Conservation (phyloP, 2,113 vertebrate species). For the Azemiops feae region DNA sequence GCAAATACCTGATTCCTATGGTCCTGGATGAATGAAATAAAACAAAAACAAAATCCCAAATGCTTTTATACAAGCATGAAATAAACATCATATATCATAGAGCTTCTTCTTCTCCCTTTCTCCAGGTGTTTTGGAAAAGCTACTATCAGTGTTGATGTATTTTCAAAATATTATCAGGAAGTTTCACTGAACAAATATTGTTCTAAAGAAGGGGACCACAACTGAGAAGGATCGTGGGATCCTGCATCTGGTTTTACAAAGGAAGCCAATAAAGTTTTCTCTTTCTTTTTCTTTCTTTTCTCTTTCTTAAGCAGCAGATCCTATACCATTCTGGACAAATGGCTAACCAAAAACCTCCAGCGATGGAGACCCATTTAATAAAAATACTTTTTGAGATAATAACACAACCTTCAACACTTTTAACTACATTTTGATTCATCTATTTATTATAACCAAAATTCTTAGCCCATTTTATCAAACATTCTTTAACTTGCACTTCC, state of each 20-base stretch:
- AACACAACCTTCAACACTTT: not conserved
- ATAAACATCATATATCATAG: not conserved
- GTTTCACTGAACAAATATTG: not conserved
- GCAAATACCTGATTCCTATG: not conserved
- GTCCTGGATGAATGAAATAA: not conserved
- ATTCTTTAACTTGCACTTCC: not conserved
- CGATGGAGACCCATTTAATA: not conserved
- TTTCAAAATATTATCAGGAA: not conserved
- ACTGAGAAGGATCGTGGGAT: not conserved
- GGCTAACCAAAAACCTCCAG: not conserved
- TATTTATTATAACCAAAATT: not conserved
- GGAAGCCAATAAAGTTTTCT: not conserved
- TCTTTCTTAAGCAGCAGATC: not conserved
- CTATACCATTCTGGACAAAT: not conserved
- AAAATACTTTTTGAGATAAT: not conserved
- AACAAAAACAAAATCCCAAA: not conserved
- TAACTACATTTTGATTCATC: not conserved
- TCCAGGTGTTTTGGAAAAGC: not conserved
- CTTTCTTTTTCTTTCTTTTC: not conserved
- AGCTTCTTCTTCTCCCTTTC: not conserved
- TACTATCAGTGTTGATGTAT: not conserved
- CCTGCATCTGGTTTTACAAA: not conserved
- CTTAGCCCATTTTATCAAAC: not conserved
- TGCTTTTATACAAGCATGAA: not conserved
- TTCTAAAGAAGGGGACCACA: not conserved